These are phyloP conservation scores for Hemiprocne comata DNA, from an alignment of 2,113 vertebrate species.

Conservation along the genomic window DNA sequence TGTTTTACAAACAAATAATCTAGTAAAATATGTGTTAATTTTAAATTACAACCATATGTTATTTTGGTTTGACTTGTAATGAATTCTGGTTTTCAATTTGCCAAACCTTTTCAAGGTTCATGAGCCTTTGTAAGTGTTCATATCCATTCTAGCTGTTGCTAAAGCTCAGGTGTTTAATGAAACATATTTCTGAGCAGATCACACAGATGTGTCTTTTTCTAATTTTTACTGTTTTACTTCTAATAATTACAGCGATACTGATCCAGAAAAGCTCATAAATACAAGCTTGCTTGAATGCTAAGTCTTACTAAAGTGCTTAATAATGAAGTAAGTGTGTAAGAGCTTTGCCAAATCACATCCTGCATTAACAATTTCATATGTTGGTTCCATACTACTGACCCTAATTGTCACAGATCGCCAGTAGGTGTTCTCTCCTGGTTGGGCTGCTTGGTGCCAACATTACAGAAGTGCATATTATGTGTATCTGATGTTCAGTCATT, in stretches of 20 bases:
- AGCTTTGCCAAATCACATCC: not conserved
- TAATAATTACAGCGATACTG: not conserved
- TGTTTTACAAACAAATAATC: not conserved
- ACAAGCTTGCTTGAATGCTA: not conserved
- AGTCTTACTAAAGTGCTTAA: not conserved
- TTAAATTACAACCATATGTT: not conserved
- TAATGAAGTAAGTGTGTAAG: not conserved
- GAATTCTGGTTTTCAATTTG: not conserved
- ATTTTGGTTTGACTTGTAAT: not conserved
- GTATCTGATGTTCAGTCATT: not conserved
- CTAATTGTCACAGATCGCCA: constrained; percentile 2
- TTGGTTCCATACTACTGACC: not conserved
- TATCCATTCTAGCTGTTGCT: not conserved
- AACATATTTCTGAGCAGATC: not conserved
- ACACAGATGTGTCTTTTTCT: not conserved
- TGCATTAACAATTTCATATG: not conserved
- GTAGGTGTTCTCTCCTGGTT: constrained; percentile 69
- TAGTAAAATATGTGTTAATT: not conserved
- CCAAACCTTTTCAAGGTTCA: not conserved
- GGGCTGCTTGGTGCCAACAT: not conserved
- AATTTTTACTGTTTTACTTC: not conserved
- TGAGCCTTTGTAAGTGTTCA: fast-evolving
- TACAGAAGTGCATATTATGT: not conserved
- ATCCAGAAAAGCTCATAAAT: not conserved
- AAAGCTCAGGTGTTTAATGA: not conserved